Conservation (phyloP, 2,888 invertebrate species). For the Drosophila mercatorum region DNA sequence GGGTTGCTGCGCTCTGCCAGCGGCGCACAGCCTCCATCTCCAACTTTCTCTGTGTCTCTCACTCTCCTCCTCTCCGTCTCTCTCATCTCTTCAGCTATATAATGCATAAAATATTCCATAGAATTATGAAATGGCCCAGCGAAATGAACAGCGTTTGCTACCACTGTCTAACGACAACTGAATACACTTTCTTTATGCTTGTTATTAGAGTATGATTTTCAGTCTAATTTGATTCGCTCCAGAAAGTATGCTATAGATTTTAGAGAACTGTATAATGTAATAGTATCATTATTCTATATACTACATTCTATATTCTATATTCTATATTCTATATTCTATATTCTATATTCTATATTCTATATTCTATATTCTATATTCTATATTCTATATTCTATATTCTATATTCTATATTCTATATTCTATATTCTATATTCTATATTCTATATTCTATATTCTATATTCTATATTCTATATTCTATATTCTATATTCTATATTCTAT, state of each 20-base stretch:
- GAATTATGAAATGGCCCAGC: slow-evolving; percentile 46
- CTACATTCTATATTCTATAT: too few relatives aligned
- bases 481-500: too few relatives aligned
- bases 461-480: too few relatives aligned
- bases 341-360: background rate
- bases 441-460: background rate
- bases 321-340: background rate
- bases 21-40: background rate
- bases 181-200: slow-evolving; percentile 19
- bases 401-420: background rate
- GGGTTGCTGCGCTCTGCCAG: slow-evolving; percentile 19
- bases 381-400: too few relatives aligned
- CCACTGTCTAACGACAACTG: background rate
- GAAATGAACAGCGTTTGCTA: slow-evolving; percentile 34
- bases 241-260: slow-evolving; percentile 21
- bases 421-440: background rate
- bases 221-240: background rate
- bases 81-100: slow-evolving; percentile 20
- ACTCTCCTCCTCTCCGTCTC: background rate
- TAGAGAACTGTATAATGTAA: too few relatives aligned
- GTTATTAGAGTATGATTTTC: too few relatives aligned
- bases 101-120: slow-evolving; percentile 56
- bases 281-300: too few relatives aligned
- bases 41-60: background rate
- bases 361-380: background rate